phyloP scores from a whole-genome alignment of 2,797 vertebrate genomes.

The Pipistrellus pygmaeus region DNA sequence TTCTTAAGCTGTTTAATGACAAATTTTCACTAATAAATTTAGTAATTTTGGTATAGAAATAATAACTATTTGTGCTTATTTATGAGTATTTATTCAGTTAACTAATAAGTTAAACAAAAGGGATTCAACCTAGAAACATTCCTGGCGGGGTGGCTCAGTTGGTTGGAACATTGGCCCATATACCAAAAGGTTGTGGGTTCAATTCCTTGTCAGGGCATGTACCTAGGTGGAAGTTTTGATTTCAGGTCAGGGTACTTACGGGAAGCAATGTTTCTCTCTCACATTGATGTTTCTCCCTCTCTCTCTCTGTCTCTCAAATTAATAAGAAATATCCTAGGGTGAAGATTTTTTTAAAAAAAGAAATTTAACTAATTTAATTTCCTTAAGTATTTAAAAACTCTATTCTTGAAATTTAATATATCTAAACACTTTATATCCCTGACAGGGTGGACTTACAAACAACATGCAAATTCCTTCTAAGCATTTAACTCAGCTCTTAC shows the following conservation, averaged over 20 bases:
- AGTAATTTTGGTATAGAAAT: conserved; percentile 14
- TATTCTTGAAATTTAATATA: neutral
- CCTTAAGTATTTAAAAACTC: neutral
- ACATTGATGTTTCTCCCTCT: neutral
- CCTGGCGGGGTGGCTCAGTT: neutral
- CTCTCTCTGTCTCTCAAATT: neutral
- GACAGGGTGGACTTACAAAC: neutral
- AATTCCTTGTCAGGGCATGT: neutral
- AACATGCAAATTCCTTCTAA: neutral
- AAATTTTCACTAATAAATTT: neutral
- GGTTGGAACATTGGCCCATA: neutral
- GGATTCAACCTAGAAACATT: neutral
- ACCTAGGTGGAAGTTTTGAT: no score
- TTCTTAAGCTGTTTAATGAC: neutral
- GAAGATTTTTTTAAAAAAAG: neutral
- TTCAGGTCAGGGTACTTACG: no score
- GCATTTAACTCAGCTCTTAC: neutral
- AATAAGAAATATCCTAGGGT: neutral
- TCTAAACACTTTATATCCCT: neutral
- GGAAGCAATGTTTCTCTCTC: neutral
- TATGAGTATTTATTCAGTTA: neutral
- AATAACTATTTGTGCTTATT: neutral
- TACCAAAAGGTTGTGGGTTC: neutral
- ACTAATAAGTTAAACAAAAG: neutral
- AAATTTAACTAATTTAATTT: neutral